phyloP scores from a whole-genome alignment of 2,113 vertebrate genomes.

The Sialia sialis region DNA sequence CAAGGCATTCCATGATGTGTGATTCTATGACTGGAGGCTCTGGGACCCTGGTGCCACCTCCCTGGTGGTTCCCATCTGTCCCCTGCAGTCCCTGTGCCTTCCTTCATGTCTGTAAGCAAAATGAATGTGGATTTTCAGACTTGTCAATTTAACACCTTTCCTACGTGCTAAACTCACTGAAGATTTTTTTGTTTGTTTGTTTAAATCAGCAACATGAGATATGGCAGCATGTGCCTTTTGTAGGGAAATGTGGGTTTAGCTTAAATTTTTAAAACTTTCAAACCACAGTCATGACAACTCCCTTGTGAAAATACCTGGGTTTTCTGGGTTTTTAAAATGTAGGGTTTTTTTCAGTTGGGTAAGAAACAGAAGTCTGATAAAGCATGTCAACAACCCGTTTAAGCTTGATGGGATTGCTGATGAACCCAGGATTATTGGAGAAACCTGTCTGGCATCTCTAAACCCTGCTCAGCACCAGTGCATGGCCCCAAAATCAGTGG shows the following conservation, averaged over 20 bases:
- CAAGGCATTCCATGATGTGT: neutral
- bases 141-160: neutral
- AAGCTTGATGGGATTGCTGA: neutral
- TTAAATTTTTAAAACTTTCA: neutral
- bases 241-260: neutral
- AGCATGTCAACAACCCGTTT: neutral
- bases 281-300: neutral
- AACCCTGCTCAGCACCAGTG: neutral
- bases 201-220: neutral
- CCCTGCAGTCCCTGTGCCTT: accelerated
- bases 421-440: neutral
- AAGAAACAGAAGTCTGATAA: neutral
- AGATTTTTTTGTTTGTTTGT: neutral
- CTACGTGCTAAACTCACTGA: neutral
- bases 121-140: neutral
- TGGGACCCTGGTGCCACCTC: neutral
- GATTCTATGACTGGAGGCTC: neutral
- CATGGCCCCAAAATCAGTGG: neutral
- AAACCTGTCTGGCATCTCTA: neutral
- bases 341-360: neutral
- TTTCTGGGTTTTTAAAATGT: neutral
- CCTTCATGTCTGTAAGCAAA: neutral
- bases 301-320: neutral
- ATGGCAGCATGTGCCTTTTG: neutral
- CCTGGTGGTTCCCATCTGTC: accelerated